A percentile compares a stretch with the other conserved stretches of the same genome.
Conservation (phyloP, 2,797 vertebrate species). For the Anabacerthia variegaticeps region DNA sequence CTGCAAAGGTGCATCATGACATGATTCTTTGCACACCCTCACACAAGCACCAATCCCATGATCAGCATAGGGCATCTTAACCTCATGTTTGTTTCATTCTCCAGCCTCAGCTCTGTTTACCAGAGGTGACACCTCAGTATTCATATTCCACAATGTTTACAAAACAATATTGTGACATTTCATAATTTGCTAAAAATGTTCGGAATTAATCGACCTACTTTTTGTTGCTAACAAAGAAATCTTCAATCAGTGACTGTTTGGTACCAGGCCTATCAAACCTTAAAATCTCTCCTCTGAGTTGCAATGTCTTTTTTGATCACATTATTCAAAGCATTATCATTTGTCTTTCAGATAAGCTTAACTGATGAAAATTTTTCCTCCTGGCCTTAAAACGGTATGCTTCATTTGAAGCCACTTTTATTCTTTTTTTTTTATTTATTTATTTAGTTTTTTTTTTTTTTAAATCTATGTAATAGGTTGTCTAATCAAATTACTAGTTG, state of each 20-base stretch:
- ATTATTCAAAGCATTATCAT: background rate
- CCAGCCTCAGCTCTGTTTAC: background rate
- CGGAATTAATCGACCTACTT: background rate
- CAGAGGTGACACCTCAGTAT: background rate
- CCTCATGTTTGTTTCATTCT: background rate
- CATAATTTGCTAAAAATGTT: background rate
- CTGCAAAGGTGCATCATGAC: background rate
- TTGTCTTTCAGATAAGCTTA: background rate
- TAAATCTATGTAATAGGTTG: background rate
- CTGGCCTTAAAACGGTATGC: background rate
- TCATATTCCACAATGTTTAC: background rate
- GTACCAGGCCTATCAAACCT: background rate
- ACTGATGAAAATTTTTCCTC: background rate
- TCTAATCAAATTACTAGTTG: background rate
- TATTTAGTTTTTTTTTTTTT: no score
- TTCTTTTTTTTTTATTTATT: background rate
- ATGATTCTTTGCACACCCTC: background rate
- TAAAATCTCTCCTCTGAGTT: background rate
- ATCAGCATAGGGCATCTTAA: background rate
- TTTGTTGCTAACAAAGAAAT: background rate
- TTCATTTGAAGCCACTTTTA: background rate
- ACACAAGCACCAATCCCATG: background rate
- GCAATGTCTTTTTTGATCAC: background rate
- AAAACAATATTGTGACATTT: background rate
- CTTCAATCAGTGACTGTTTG: background rate